phyloP scores from a whole-genome alignment of 2,888 invertebrate species.

The Chymomyza caudatula region DNA sequence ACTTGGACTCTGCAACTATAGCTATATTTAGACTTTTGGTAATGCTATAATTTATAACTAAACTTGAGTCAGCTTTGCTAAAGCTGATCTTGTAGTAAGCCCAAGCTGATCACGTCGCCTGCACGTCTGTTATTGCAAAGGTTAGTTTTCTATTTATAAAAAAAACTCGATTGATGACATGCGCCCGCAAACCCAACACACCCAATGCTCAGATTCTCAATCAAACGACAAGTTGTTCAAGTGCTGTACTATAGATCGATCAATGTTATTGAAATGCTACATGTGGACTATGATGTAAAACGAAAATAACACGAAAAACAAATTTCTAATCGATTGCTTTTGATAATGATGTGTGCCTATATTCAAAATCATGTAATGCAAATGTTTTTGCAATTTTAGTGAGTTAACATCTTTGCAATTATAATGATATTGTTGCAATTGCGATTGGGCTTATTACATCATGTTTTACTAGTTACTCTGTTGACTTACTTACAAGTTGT shows the following conservation, averaged over 20 bases:
- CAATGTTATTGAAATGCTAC: not conserved
- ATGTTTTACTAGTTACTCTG: slow-evolving; percentile 50
- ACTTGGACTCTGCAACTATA: no score
- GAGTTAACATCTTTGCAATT: slow-evolving; percentile 35
- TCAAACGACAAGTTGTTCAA: not conserved
- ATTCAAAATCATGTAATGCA: slow-evolving; percentile 54
- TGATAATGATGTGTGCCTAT: slow-evolving; percentile 1
- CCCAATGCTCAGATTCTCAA: not conserved
- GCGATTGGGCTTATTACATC: slow-evolving; percentile 37
- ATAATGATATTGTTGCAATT: slow-evolving; percentile 32
- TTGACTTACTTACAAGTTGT: slow-evolving; percentile 51
- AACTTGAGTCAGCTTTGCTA: not conserved
- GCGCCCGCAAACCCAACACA: not conserved
- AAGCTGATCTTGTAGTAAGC: not conserved
- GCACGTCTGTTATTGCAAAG: not conserved
- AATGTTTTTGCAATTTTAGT: slow-evolving; percentile 62
- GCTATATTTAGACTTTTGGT: no score
- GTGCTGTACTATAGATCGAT: not conserved
- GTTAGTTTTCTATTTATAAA: no score
- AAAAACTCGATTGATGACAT: not conserved
- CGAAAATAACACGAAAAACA: not conserved
- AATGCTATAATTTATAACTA: no score
- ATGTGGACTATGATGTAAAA: not conserved
- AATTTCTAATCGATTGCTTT: not conserved
- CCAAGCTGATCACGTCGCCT: not conserved